phyloP scores from a whole-genome alignment of 2,113 vertebrate species.

The Stegostoma tigrinum region DNA sequence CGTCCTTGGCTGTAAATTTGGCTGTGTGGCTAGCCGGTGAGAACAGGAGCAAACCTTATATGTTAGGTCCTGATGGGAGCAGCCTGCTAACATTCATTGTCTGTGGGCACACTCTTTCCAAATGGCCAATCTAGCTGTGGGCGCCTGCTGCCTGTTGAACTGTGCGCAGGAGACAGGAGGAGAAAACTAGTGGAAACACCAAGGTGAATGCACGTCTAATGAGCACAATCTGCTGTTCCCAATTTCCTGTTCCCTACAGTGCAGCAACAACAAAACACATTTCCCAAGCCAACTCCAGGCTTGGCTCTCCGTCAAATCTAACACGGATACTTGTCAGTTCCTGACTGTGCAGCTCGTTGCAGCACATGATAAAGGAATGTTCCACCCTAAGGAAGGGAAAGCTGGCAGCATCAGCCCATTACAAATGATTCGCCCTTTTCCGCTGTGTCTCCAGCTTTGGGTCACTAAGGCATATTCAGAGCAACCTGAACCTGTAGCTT shows the following conservation, averaged over 20 bases:
- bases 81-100: too few species aligned
- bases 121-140: background rate
- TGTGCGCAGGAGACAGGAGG: background rate
- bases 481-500: background rate
- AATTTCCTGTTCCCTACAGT: background rate
- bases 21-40: background rate
- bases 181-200: background rate
- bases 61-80: background rate
- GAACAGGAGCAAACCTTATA: background rate
- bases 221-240: background rate
- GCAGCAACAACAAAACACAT: background rate
- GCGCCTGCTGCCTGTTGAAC: background rate
- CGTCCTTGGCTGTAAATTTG: background rate
- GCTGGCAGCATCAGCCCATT: background rate
- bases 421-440: background rate
- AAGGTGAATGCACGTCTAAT: background rate
- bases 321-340: background rate
- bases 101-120: background rate
- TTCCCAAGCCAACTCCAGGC: background rate
- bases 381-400: background rate
- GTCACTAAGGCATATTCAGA: background rate
- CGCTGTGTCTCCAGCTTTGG: background rate
- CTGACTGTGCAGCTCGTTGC: background rate
- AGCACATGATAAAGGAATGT: background rate
- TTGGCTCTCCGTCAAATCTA: background rate